Evolutionary conservation across 2,888 invertebrate genomes (phyloP), one percentile per base, ranked within the genome.

Genomic region (Gibbula magus): DNA sequence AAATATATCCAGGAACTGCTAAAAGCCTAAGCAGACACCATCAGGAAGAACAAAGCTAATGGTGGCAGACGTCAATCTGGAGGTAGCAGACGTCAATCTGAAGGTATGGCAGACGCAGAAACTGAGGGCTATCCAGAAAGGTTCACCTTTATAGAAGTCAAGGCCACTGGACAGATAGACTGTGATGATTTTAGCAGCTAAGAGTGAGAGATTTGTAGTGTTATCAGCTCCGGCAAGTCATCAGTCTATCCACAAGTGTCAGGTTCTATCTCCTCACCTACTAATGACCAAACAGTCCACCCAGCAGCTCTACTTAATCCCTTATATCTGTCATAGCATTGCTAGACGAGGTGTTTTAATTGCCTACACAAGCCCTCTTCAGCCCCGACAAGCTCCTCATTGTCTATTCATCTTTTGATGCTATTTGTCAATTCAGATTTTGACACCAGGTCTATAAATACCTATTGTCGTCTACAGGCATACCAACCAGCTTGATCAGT

Each of bases 331-430:
- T 61, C 29, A 25, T 13, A 4, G 29, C 61, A 61, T 29, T 29
- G 61, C 61, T 29, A 61, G 61, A 45, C 45, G 45, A 61, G 61
- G 61, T 61, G 61, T 61, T 61, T 61, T 61, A 61, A 61, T 61
- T 61, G 61, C 61, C 22, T 3, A 16, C 45, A 45, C 45, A 45
- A 45, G 45, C 45, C 45, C 45, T 45, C 45, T 13, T 45, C 45
- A 45, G 45, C 45, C 4, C n/a, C 45, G 13, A 45, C 45, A 45
- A 45, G 10, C 45, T 45, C 45, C 45, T 45, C 45, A 10, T 10
- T 45, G 45, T 45, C 10, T 45, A 45, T 61, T 61, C 61, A 61
- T 25, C 29, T 61, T 25, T 29, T 61, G 29, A 13, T 29, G 25
- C 29, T 29, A 22, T 29, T 18, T 29, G 61, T 61, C 61, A 61